Evolutionary conservation across 1,140 invertebrate genomes (phyloP).

Genomic region (Drosophila asahinai): DNA sequence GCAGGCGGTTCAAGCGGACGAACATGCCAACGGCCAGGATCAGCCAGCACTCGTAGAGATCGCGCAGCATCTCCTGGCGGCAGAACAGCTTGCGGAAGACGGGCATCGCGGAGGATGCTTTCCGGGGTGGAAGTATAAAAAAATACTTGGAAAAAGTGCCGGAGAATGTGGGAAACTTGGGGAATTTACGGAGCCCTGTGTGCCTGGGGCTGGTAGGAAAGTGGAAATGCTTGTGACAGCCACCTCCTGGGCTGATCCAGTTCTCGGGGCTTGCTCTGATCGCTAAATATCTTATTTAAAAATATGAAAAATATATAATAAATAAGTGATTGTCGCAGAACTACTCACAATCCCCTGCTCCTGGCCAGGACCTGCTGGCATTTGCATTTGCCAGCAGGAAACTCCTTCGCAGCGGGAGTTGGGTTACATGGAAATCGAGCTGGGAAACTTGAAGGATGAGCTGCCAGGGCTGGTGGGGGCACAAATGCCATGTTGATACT

Average conservation of each 20-base stretch:
- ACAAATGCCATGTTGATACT: slow-evolving; percentile 40
- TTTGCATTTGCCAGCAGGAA: slow-evolving; percentile 43
- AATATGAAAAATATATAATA: no score
- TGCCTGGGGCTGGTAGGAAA: no score
- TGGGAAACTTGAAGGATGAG: slow-evolving; percentile 17
- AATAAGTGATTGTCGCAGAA: no score
- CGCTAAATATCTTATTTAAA: no score
- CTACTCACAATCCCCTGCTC: no score
- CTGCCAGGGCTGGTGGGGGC: not conserved
- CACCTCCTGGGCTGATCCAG: no score
- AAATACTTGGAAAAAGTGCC: no score
- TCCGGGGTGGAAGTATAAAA: no score
- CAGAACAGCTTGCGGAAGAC: not conserved
- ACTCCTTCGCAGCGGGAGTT: slow-evolving; percentile 19
- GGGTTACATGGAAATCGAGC: not conserved
- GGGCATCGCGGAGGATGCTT: not conserved
- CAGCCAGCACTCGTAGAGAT: not conserved
- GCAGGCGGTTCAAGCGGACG: not conserved
- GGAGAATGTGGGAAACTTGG: no score
- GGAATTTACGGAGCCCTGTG: no score
- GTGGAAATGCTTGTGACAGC: no score
- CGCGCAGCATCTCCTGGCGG: not conserved
- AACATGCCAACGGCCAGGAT: not conserved
- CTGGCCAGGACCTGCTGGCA: slow-evolving; percentile 6
- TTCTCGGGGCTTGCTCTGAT: no score